Percentiles rank a stretch among this genome's conserved stretches.
These are phyloP conservation scores for Stegophylla sp. DNA, from an alignment of 2,888 invertebrate genomes.

Conservation along the genomic window DNA sequence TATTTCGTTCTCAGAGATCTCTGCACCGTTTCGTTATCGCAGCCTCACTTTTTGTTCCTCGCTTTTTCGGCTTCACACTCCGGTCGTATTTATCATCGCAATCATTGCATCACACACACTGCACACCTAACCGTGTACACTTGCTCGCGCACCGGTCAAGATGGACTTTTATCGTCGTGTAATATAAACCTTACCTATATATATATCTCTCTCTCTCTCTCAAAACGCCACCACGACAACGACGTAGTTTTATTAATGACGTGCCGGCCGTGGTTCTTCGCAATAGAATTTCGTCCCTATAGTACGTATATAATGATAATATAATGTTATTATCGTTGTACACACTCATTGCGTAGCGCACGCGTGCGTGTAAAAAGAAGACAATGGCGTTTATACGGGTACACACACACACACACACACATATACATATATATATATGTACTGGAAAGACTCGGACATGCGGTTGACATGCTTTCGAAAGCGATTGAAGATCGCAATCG, in stretches of 20 bases:
- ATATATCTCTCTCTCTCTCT: not conserved
- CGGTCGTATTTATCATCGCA: conserved; percentile 9
- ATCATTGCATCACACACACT: not conserved
- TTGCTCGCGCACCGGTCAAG: not conserved
- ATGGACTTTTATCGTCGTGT: not conserved
- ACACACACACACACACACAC: not conserved
- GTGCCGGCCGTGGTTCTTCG: not conserved
- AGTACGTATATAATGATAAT: not conserved
- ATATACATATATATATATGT: not conserved
- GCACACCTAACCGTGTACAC: not conserved
- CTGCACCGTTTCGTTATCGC: too few relatives aligned
- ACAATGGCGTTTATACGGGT: too few relatives aligned
- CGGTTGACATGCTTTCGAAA: conserved; percentile 39
- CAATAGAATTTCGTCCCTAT: not conserved
- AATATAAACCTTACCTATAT: not conserved
- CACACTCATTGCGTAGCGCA: not conserved
- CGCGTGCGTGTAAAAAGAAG: too few relatives aligned
- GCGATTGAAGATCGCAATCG: conserved; percentile 39
- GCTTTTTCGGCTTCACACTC: too few relatives aligned
- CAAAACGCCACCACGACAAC: not conserved
- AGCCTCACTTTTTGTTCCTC: too few relatives aligned
- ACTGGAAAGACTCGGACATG: conserved; percentile 2
- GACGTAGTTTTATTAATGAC: conserved; percentile 9
- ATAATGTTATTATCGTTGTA: conserved; percentile 8
- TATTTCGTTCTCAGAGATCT: too few relatives aligned